Evolutionary conservation across 2,888 invertebrate species (phyloP), one percentile per base, ranked within the genome.

Genomic region (Mycalesis mineus): DNA sequence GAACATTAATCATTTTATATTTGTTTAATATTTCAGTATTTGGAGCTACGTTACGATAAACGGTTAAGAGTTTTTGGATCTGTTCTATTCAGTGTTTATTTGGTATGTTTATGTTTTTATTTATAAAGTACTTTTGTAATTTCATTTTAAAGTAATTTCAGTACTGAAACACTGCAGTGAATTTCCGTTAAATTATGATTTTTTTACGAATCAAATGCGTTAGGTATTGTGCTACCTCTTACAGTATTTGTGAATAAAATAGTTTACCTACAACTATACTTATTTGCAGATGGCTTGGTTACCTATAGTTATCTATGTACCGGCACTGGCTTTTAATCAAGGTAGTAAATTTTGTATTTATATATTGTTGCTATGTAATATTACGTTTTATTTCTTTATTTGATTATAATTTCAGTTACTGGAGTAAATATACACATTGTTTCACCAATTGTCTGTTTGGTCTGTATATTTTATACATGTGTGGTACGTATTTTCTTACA

Each of bases 381-480:
- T 6, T 9, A 9, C 14, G 13, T 14, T 45, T 14, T 4, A 13
- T 3, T 29, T 29, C 8, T 29, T 7, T 29, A 2, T 28, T 15
- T 41, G 2, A n/a, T n/a, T 41, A n/a, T 51, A 41, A 13, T 90
- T 86, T 57, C 80, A 93, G 95, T 95, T 2, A 95, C 95, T 4
- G 95, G 95, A 9, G 91, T 94, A 0, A 93, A 94, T 68, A 91
- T 95, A 42, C 95, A 95, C 73, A 89, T 93, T 28, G 91, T 95
- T 0, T 94, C 95, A 1, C 92, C 94, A 0, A 87, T 95, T 14
- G 94, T 95, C 3, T 95, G 95, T 63, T 73, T 93, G 13, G 93
- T 95, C 28, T 95, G 95, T 74, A 95, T 95, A 71, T 94, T 95
- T 76, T 95, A 95, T 72, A 95, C 95, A 0, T 92, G 93, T 59